Conservation (phyloP, 2,797 vertebrate species). For the Cyclura pinguis region DNA sequence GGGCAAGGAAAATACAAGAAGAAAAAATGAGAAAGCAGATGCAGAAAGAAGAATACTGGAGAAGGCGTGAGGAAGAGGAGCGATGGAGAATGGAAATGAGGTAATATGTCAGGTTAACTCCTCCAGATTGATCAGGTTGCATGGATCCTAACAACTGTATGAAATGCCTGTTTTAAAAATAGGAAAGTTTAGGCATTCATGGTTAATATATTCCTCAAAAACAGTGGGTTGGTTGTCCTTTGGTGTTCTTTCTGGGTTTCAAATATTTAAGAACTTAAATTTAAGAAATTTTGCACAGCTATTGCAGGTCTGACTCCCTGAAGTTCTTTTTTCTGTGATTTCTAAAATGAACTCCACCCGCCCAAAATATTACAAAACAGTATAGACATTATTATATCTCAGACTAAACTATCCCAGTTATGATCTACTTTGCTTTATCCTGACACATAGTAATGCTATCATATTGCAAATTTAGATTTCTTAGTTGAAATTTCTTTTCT, state of each 20-base stretch:
- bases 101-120: constrained; percentile 69
- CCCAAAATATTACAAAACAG: neutral
- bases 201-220: neutral
- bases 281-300: neutral
- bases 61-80: constrained; percentile 95
- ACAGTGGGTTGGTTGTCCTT: neutral
- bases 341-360: neutral
- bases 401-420: too few species aligned
- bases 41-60: constrained; percentile 99
- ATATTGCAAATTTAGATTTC: neutral
- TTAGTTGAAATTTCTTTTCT: neutral
- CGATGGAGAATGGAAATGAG: constrained; percentile 99
- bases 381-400: neutral
- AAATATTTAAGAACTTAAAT: neutral
- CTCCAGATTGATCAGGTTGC: neutral
- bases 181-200: neutral
- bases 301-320: neutral
- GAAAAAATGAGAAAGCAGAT: constrained; percentile 99
- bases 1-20: constrained; percentile 97
- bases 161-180: neutral
- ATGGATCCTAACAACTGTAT: neutral
- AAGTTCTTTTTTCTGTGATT: neutral
- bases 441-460: neutral
- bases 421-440: neutral
- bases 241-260: neutral